Evolutionary conservation across 2,113 vertebrate genomes (phyloP).

Genomic region (Pleuronectes platessa): DNA sequence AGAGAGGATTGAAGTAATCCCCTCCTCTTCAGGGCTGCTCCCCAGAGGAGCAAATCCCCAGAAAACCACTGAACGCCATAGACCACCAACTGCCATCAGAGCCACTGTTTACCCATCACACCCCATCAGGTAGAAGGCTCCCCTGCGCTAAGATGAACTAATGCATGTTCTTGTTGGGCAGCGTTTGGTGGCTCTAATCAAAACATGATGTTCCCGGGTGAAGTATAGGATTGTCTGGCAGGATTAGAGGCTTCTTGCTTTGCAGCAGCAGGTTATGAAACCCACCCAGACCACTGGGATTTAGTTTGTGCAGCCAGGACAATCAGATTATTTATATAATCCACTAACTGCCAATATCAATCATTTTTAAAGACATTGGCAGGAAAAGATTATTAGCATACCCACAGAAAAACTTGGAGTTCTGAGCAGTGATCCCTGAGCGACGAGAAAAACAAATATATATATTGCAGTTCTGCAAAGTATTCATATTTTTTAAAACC

Average conservation of each 20-base stretch:
- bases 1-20: slow-evolving; percentile 82
- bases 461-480: not conserved
- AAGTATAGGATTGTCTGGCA: slow-evolving; percentile 44
- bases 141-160: slow-evolving; percentile 9
- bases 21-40: slow-evolving; percentile 67
- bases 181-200: slow-evolving; percentile 45
- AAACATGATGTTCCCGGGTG: slow-evolving; percentile 52
- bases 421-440: not conserved
- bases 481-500: not conserved
- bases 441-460: not conserved
- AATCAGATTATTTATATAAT: slow-evolving; percentile 32
- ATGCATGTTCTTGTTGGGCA: slow-evolving; percentile 28
- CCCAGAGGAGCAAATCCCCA: slow-evolving; percentile 57
- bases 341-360: slow-evolving; percentile 28
- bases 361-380: not conserved
- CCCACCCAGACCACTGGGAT: slow-evolving; percentile 21
- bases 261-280: slow-evolving; percentile 38
- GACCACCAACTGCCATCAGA: slow-evolving; percentile 64
- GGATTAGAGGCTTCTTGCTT: slow-evolving; percentile 58
- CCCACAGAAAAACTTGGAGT: not conserved
- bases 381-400: not conserved
- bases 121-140: slow-evolving; percentile 60
- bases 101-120: slow-evolving; percentile 58
- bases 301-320: slow-evolving; percentile 1
- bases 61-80: slow-evolving; percentile 52